Conservation (phyloP, 2,888 invertebrate genomes). For the Gandaritis pyraliata region DNA sequence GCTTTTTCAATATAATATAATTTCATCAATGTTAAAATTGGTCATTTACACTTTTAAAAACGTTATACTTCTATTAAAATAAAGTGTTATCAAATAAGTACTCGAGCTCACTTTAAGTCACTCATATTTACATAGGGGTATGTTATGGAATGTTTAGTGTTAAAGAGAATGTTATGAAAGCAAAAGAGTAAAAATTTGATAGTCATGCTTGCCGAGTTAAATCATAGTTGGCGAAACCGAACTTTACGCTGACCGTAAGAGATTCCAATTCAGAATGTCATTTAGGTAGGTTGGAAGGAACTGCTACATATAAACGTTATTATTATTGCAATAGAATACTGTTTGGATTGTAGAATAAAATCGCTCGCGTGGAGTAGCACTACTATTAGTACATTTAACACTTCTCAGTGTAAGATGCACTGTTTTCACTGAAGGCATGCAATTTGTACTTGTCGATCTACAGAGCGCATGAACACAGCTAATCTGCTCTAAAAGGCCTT, state of each 20-base stretch:
- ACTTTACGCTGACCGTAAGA: constrained; percentile 23
- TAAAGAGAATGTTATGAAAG: constrained; percentile 56
- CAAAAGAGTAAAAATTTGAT: constrained; percentile 21
- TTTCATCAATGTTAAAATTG: constrained; percentile 43
- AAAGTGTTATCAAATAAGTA: constrained; percentile 67
- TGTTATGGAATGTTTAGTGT: constrained; percentile 75
- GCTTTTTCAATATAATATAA: constrained; percentile 44
- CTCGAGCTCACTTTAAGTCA: constrained; percentile 82
- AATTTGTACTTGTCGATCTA: constrained; percentile 78
- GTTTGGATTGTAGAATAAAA: constrained; percentile 32
- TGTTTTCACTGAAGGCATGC: constrained; percentile 70
- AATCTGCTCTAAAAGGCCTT: constrained; percentile 56
- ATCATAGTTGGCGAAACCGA: constrained; percentile 42
- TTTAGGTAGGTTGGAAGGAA: constrained; percentile 18
- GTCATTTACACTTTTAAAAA: constrained; percentile 40
- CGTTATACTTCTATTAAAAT: constrained; percentile 41
- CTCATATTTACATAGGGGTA: constrained; percentile 60
- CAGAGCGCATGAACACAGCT: constrained; percentile 67
- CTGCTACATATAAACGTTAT: constrained; percentile 28
- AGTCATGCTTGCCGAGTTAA: constrained; percentile 35
- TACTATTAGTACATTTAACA: too few species aligned
- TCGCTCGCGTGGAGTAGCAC: constrained; percentile 36
- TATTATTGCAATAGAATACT: constrained; percentile 40
- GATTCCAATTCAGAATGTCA: constrained; percentile 34
- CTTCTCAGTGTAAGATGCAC: constrained; percentile 56